phyloP scores from a whole-genome alignment of 37 sponge, comb jelly and placozoan species.

The Beroe ovata region DNA sequence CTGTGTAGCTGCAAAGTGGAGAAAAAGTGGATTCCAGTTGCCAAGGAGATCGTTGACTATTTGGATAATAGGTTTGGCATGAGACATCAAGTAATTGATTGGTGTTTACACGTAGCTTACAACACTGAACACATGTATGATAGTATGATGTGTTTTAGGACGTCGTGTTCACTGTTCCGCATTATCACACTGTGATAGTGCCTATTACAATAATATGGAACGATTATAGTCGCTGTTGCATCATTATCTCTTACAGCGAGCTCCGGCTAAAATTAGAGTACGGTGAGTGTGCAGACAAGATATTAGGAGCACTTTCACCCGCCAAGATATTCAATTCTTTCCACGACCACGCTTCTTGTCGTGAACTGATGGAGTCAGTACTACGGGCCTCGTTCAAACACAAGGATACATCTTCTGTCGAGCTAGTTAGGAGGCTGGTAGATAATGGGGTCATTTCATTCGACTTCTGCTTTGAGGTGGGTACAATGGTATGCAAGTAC shows the following conservation, averaged over 20 bases:
- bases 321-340: neutral
- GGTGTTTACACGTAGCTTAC: too few species aligned
- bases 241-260: constrained; percentile 23
- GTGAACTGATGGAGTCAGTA: neutral
- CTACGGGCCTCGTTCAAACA: neutral
- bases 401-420: constrained; percentile 8
- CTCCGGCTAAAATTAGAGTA: constrained; percentile 1
- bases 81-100: too few species aligned
- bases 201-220: too few species aligned
- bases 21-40: constrained; percentile 9
- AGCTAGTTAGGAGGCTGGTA: constrained; percentile 2
- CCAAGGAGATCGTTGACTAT: neutral
- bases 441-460: neutral
- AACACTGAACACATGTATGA: too few species aligned
- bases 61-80: constrained; percentile 35
- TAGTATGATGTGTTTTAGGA: too few species aligned
- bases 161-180: too few species aligned
- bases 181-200: too few species aligned
- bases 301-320: neutral
- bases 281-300: neutral
- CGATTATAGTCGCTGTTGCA: too few species aligned
- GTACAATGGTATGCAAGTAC: too few species aligned
- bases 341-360: neutral
- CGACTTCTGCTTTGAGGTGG: constrained; percentile 16
- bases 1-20: neutral